Base-by-base conservation (phyloP, 2,797 vertebrate species). In the Heterohyrax brucei region DNA sequence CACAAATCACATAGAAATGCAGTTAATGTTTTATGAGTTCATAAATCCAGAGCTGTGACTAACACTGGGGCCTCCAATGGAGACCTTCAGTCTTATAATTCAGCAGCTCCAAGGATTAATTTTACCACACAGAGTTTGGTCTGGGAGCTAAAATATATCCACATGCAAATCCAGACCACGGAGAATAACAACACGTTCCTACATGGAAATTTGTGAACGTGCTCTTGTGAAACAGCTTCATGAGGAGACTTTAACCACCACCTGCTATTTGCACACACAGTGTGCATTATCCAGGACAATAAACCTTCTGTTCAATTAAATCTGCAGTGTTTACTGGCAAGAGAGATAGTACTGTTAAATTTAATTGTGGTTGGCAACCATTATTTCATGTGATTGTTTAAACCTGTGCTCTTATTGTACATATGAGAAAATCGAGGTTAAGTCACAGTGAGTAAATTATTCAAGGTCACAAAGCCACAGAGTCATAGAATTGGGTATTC, bases 1-100 rank as follows among this genome's bases (percentile, higher is more conserved):
- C 84, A 96, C 95, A 98, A 98, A 98, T 98, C 97, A 97, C 72
- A 95, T 94, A 96, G 94, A 97, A 98, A 97, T 92, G 93, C 12
- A 97, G 89, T 48, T 87, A 97, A 81, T 92, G 44, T 96, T 98
- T 98, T 97, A 98, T 3, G 1, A 92, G 87, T 96, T 96, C 81
- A 94, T 98, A 98, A 98, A 98, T 98, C 85, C 86, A 90, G 87
- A 46, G 33, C 59, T 97, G 87, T 87, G 78, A 89, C 93, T 93
- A 97, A 97, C 30, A 70, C 77, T 94, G 64, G 91, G 90, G 96
- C 66, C 44, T 94, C 91, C 92, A 93, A 80, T 21, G 91, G 91
- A 95, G 97, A 96, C 81, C 81, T 96, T 95, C 90, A 94, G 59
- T 33, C 80, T 86, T 48, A 66, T 97, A 96, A 97, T 97, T 98